These are phyloP conservation scores for Aramus guarauna DNA, from an alignment of 2,113 vertebrate genomes.

Conservation along the genomic window DNA sequence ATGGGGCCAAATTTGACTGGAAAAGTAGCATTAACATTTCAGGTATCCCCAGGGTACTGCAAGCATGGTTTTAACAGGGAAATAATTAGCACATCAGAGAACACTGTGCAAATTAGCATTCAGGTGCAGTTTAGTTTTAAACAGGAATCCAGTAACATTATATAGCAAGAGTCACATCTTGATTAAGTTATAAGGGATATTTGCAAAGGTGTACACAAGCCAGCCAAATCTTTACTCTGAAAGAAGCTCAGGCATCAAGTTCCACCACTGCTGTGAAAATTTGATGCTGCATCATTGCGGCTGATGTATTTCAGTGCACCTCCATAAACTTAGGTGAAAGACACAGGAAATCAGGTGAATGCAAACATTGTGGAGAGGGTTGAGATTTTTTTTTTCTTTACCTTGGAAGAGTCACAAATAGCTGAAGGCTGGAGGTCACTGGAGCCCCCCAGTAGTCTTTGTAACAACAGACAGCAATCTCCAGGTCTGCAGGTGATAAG, in stretches of 20 bases:
- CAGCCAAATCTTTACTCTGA: background rate
- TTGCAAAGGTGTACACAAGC: background rate
- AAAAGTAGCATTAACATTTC: constrained; percentile 23
- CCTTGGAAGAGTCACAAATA: constrained; percentile 52
- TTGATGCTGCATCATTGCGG: background rate
- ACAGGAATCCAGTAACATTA: background rate
- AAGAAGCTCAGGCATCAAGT: background rate
- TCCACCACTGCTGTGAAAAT: background rate
- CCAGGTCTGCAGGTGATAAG: constrained; percentile 58
- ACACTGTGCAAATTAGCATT: background rate
- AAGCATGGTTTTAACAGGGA: background rate
- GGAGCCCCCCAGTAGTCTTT: constrained; percentile 43
- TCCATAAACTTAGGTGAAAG: background rate
- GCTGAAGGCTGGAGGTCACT: constrained; percentile 50
- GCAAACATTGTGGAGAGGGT: constrained; percentile 12
- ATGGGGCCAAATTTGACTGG: background rate
- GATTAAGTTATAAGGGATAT: background rate
- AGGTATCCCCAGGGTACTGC: background rate
- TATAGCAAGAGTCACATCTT: background rate
- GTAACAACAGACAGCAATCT: constrained; percentile 15
- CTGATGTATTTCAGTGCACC: background rate
- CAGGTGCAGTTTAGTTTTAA: background rate
- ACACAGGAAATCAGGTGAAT: background rate
- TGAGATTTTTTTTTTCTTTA: constrained; percentile 31
- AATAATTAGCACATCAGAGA: constrained; percentile 19